Evolutionary conservation across 1,140 invertebrate genomes (phyloP).

Genomic region (Hycleus phaleratus): DNA sequence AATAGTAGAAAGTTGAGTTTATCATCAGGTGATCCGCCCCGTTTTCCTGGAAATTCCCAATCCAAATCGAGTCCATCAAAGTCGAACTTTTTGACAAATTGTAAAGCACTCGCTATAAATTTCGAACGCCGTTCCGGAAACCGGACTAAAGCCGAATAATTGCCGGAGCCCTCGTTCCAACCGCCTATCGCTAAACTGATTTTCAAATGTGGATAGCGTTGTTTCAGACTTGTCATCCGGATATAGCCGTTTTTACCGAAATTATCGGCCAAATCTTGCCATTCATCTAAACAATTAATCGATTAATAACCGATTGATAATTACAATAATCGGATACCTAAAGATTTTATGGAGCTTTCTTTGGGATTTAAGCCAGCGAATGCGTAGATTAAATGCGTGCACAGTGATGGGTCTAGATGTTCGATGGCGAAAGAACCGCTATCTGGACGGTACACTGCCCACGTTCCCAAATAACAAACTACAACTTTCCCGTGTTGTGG

Average conservation of each 20-base stretch:
- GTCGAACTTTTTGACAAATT: slow-evolving; percentile 55
- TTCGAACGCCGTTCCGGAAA: slow-evolving; percentile 46
- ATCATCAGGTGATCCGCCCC: slow-evolving; percentile 64
- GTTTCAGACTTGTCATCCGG: slow-evolving; percentile 57
- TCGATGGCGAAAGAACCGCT: slow-evolving; percentile 57
- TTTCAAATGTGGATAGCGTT: slow-evolving; percentile 65
- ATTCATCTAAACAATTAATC: slow-evolving; percentile 51
- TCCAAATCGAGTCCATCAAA: slow-evolving; percentile 81
- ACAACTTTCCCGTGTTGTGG: slow-evolving; percentile 55
- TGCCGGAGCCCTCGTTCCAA: slow-evolving; percentile 78
- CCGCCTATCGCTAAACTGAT: slow-evolving; percentile 76
- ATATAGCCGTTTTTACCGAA: slow-evolving; percentile 66
- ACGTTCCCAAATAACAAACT: slow-evolving; percentile 71
- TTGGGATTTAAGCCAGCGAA: slow-evolving; percentile 70
- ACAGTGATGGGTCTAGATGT: slow-evolving; percentile 68
- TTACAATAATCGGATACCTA: slow-evolving; percentile 42
- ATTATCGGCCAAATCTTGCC: slow-evolving; percentile 66
- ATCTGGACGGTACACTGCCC: slow-evolving; percentile 63
- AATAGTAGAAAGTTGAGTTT: slow-evolving; percentile 68
- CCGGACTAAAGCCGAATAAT: slow-evolving; percentile 68
- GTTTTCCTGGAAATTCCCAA: slow-evolving; percentile 74
- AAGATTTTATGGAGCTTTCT: slow-evolving; percentile 55
- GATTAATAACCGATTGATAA: neutral
- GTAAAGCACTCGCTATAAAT: slow-evolving; percentile 58
- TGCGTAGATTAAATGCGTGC: slow-evolving; percentile 82